Evolutionary conservation across 2,113 vertebrate species (phyloP).

Genomic region (Xiphophorus hellerii): DNA sequence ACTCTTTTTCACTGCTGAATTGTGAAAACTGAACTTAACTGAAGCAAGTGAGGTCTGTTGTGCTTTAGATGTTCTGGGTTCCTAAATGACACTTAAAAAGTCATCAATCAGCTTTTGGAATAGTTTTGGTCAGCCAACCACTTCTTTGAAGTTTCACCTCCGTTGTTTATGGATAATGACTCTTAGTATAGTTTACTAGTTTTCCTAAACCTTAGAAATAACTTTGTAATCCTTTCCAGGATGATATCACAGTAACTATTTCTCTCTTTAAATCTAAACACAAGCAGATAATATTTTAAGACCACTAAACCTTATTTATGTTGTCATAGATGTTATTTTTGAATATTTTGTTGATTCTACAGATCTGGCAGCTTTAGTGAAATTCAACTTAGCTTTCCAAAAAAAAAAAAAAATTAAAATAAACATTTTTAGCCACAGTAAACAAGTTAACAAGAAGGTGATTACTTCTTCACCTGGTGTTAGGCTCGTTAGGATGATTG

Average conservation of each 20-base stretch:
- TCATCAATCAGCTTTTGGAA: neutral
- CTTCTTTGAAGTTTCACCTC: no score
- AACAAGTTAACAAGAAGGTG: neutral
- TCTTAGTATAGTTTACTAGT: neutral
- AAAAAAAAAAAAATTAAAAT: neutral
- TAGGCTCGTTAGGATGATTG: neutral
- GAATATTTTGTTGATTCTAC: neutral
- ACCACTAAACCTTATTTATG: no score
- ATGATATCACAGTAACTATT: neutral
- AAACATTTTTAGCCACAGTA: no score
- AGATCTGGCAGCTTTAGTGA: no score
- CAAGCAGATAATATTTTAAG: no score
- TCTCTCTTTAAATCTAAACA: no score
- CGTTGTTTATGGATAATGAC: neutral
- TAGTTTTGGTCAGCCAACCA: neutral
- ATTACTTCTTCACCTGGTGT: neutral
- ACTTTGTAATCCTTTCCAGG: neutral
- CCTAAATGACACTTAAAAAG: neutral
- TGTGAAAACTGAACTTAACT: no score
- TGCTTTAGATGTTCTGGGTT: neutral
- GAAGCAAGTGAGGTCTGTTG: no score
- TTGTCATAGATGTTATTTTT: neutral
- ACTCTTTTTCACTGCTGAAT: no score
- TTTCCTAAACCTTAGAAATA: neutral
- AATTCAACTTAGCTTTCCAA: no score